Base-by-base conservation (phyloP, 2,888 invertebrate genomes). In the Rhopalosiphum nymphaeae region DNA sequence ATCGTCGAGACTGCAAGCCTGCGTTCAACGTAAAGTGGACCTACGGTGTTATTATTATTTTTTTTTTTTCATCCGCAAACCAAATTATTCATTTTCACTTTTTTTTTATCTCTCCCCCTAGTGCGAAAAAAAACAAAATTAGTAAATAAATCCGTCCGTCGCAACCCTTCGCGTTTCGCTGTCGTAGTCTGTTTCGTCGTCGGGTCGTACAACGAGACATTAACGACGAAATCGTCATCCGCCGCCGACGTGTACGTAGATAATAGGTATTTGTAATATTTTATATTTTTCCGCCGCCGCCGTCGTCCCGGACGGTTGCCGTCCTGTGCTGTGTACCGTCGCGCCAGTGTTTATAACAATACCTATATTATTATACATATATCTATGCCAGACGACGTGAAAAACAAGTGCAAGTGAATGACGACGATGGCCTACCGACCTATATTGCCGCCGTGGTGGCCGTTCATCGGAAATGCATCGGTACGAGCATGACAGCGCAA, bases 71-170 rank as follows among this genome's bases (percentile, higher is more conserved):
- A 36, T 78, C 61, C 29, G 78, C 57, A 61, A 67, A 42, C 91
- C 49, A 87, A 91, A 94, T 90, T 94, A 90, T 87, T 94, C 90
- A 67, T 94, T 94, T 94, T 94, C 94, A 94, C 94, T 94, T 94
- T 94, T 94, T 84, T 57, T 89, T 16, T 93, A 49, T 85, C n/a
- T 61, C 11, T 89, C 78, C 89, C 92, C 85, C 86, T 91, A n/a
- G 78, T 29, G 61, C 36, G 42, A 92, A 49, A 61, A 91, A 78
- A 85, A 89, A 61, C n/a, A 89, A 44, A 91, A 56, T 42, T 57
- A 91, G 36, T 78, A 78, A 5, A 29, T 13, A 67, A 36, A 42
- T 92, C 49, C 87, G 87, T 67, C 92, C 92, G 91, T 85, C 91
- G 88, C 67, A 78, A 16, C 87, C 87, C 88, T 53, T 53, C 92